These are phyloP conservation scores for Acholoe squamosa DNA, from an alignment of 2,888 invertebrate species.

Conservation along the genomic window DNA sequence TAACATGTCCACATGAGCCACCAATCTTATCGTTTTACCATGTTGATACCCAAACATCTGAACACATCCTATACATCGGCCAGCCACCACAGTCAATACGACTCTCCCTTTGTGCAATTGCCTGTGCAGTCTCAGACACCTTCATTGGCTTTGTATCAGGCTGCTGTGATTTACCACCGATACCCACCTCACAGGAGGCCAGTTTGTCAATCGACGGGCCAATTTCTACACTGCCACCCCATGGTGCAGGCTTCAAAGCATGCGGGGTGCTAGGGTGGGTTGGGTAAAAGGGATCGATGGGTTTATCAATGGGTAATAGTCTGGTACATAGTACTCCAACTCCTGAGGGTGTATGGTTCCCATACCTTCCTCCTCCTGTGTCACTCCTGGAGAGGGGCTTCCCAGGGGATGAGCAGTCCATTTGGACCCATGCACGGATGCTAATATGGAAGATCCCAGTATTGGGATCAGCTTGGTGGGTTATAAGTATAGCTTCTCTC, in stretches of 20 bases:
- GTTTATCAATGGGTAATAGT: conserved; percentile 4
- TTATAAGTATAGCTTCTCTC: no score
- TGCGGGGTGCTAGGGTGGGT: no score
- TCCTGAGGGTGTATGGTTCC: conserved; percentile 2
- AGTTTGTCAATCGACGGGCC: neutral
- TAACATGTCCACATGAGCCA: no score
- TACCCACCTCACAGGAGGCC: neutral
- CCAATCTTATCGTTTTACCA: no score
- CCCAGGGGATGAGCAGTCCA: neutral
- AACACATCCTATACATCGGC: neutral
- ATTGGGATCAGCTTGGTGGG: no score
- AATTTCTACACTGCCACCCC: conserved; percentile 25
- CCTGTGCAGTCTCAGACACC: neutral
- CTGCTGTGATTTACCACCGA: conserved; percentile 2
- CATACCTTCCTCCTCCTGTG: neutral
- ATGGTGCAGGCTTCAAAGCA: neutral
- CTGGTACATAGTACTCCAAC: neutral
- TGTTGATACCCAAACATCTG: neutral
- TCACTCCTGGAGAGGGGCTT: neutral
- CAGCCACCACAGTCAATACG: neutral
- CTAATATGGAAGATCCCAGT: neutral
- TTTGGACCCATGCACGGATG: neutral
- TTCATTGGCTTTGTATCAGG: conserved; percentile 29
- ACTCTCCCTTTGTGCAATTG: conserved; percentile 28
- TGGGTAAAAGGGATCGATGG: neutral